Base-by-base conservation (phyloP, 2,113 vertebrate species). In the Microcebus murinus region DNA sequence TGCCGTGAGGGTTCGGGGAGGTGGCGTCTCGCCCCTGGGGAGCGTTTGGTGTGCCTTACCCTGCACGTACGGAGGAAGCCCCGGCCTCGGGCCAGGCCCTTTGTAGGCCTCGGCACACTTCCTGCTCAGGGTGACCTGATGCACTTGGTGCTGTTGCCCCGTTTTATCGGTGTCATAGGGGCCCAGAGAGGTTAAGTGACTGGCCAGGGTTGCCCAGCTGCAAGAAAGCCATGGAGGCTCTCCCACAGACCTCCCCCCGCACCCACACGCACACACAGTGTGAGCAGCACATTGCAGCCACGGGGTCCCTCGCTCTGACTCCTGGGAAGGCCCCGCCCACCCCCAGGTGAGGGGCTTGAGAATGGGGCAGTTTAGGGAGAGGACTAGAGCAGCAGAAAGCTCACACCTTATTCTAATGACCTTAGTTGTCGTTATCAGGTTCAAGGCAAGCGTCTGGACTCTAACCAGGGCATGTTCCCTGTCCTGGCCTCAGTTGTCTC, bases 1-100 rank as follows among this genome's bases (percentile, higher is more conserved):
- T 42, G 45, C 83, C 8, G 0, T 1, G 18, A 25, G 29, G 55
- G 21, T 11, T 18, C 18, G 0, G 2, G 0, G 10, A 67, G 6
- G 3, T 2, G 67, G 23, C 2, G 59, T 9, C 34, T 25, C 13
- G 29, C 12, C 0, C 1, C 0, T 3, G 0, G 65, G 39, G 52
- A 4, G 12, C 11, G 11, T 45, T 25, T 18, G 27, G 25, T 8
- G 86, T 3, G 0, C 55, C 4, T 52, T 1, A 34, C 7, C 25
- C 14, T 1, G 9, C 4, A 0, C 0, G 34, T 9, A 31, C 29
- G 6, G n/a, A 21, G 65, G 71, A 57, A 63, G 55, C 18, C 42
- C 61, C 18, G 9, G 48, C 65, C 39, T 39, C 57, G 0, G 39
- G 4, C 9, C 0, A 6, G 48, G 86, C 71, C 63, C 34, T 36